phyloP scores from a whole-genome alignment of 2,888 invertebrate species.

The Eristalinus aeneus region DNA sequence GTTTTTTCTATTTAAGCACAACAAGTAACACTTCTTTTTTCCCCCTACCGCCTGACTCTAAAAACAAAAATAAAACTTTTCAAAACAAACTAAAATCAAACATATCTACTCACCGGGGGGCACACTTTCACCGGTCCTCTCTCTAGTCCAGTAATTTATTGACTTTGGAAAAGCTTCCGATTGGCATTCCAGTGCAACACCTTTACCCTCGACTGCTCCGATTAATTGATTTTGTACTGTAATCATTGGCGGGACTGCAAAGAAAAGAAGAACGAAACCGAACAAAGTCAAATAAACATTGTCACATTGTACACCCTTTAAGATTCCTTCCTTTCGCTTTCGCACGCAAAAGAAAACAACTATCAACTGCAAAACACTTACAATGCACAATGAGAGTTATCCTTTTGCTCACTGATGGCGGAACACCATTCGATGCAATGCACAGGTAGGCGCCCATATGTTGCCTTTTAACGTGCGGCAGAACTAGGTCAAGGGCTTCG shows the following conservation, averaged over 20 bases:
- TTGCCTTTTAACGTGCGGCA: slow-evolving; percentile 86
- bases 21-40: no score
- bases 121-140: slow-evolving; percentile 86
- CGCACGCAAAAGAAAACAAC: background rate
- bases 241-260: slow-evolving; percentile 91
- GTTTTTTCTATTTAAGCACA: no score
- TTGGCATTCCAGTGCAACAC: slow-evolving; percentile 89
- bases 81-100: background rate
- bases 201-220: slow-evolving; percentile 88
- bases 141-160: slow-evolving; percentile 91
- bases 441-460: slow-evolving; percentile 92
- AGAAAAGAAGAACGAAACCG: slow-evolving; percentile 1
- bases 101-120: slow-evolving; percentile 85
- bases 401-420: slow-evolving; percentile 93
- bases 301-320: background rate
- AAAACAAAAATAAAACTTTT: background rate
- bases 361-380: slow-evolving; percentile 80
- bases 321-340: background rate
- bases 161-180: slow-evolving; percentile 93
- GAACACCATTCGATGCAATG: slow-evolving; percentile 91
- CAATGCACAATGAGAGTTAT: slow-evolving; percentile 92
- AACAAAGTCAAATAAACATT: slow-evolving; percentile 5
- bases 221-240: slow-evolving; percentile 91
- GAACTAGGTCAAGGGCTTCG: slow-evolving; percentile 86
- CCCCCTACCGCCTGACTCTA: no score